Base-by-base conservation (phyloP, 2,888 invertebrate species). In the Sphaerophoria rueppellii region DNA sequence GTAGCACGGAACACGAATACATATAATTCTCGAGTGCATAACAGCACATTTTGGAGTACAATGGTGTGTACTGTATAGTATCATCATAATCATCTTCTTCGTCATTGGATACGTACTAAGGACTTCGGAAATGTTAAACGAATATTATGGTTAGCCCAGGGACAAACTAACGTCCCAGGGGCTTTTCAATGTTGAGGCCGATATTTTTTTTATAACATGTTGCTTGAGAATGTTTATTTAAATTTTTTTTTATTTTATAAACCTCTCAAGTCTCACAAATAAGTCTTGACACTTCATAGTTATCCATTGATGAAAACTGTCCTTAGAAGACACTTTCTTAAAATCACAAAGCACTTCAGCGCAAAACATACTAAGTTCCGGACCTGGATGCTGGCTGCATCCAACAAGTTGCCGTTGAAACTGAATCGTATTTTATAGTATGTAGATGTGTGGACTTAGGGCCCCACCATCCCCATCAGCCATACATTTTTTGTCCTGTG, bases 401-500 rank as follows among this genome's bases (percentile, higher is more conserved):
- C 40, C 52, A 43, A 69, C 75, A 69, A 75, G 75, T 75, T 58
- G 57, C 48, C 57, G 67, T 37, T 69, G 60, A 60, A 76, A 69
- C 69, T 48, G 71, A 71, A 61, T 50, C 43, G 43, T 32, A 58
- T 65, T 70, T 58, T 48, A n/a, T 14, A n/a, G 52, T 67, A 40
- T 24, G n/a, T 24, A 24, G 24, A 24, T 50, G 52, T 65, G 65
- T 61, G 35, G 60, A 48, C 40, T 58, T 67, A 24, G 67, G 32
- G 43, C 58, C 32, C 14, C 37, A 24, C 24, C 24, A 24, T 24
- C 24, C 50, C 67, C 57, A 24, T 24, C 24, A 24, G 24, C 24
- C 24, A 24, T 24, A 43, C 54, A 73, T 60, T 73, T 72, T 73
- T 58, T 65, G 46, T 72, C 52, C 72, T 60, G 7, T 6, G 6